Conservation (phyloP, 1,140 invertebrate genomes). For the Drosophila aff. region DNA sequence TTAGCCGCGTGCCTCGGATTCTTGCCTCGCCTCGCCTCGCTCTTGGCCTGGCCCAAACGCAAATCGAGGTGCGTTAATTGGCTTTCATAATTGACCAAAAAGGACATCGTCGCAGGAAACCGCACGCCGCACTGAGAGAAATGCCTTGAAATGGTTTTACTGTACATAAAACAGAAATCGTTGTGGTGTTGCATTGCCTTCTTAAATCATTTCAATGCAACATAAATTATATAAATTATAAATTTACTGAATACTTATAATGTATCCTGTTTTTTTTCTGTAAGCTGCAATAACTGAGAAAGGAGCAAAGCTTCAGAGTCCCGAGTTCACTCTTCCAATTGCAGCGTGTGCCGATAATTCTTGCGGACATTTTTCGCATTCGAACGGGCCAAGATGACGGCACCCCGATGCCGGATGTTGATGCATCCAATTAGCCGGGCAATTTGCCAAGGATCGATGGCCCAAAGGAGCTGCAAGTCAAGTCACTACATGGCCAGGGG, state of each 20-base stretch:
- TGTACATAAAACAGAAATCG: too few relatives aligned
- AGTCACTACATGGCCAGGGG: slow-evolving; percentile 1
- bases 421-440: slow-evolving; percentile 70
- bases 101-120: slow-evolving; percentile 9
- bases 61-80: slow-evolving; percentile 59
- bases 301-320: too few relatives aligned
- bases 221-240: too few relatives aligned
- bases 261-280: background rate
- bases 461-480: slow-evolving; percentile 33
- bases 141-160: background rate
- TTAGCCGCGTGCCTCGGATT: slow-evolving; percentile 42
- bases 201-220: too few relatives aligned
- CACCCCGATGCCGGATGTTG: slow-evolving; percentile 54
- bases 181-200: too few relatives aligned
- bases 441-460: slow-evolving; percentile 58
- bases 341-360: slow-evolving; percentile 23
- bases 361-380: slow-evolving; percentile 29
- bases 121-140: slow-evolving; percentile 5
- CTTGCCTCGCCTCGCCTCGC: background rate
- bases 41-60: background rate
- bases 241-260: background rate
- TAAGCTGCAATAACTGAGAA: too few relatives aligned
- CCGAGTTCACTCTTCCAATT: background rate
- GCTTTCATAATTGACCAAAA: slow-evolving; percentile 55
- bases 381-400: slow-evolving; percentile 35